Evolutionary conservation across 2,113 vertebrate genomes (phyloP).

Genomic region (Chascanopsetta lugubris): DNA sequence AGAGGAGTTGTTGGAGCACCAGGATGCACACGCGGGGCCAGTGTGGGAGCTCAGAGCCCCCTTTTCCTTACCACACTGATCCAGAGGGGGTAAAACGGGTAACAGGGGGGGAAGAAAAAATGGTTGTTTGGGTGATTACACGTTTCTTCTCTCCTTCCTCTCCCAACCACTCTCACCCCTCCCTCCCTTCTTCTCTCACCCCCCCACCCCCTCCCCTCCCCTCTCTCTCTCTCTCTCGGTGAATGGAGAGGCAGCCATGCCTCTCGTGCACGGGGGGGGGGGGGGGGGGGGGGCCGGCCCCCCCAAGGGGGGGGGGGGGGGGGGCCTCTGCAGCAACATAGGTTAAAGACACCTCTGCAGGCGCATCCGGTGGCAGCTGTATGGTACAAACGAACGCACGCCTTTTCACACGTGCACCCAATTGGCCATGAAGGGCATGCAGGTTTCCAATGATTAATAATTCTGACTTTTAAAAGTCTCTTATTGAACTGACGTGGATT

Average conservation of each 20-base stretch:
- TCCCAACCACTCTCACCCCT: constrained; percentile 26
- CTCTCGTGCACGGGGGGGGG: constrained; percentile 34
- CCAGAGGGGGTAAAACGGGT: constrained; percentile 69
- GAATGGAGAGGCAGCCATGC: constrained; percentile 42
- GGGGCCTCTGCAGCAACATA: constrained; percentile 45
- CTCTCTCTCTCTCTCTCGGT: constrained; percentile 42
- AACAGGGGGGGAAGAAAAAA: constrained; percentile 73
- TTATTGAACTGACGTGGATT: too few relatives aligned
- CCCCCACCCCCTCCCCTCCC: constrained; percentile 18
- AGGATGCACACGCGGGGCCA: constrained; percentile 50
- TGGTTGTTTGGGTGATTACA: constrained; percentile 77
- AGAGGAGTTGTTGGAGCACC: constrained; percentile 52
- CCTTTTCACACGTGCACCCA: neutral
- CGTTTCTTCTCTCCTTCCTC: constrained; percentile 47
- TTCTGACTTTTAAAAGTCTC: too few relatives aligned
- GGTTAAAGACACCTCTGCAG: constrained; percentile 3
- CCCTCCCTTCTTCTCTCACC: neutral
- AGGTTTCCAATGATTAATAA: neutral
- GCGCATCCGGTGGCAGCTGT: constrained; percentile 9
- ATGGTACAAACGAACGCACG: constrained; percentile 16
- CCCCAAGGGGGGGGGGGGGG: constrained; percentile 42
- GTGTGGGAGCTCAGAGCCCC: constrained; percentile 40
- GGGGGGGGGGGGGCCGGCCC: too few relatives aligned
- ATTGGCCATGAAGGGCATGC: neutral
- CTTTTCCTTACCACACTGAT: constrained; percentile 62